Base-by-base conservation (phyloP, 2,797 vertebrate genomes). In the Propithecus perrieri region DNA sequence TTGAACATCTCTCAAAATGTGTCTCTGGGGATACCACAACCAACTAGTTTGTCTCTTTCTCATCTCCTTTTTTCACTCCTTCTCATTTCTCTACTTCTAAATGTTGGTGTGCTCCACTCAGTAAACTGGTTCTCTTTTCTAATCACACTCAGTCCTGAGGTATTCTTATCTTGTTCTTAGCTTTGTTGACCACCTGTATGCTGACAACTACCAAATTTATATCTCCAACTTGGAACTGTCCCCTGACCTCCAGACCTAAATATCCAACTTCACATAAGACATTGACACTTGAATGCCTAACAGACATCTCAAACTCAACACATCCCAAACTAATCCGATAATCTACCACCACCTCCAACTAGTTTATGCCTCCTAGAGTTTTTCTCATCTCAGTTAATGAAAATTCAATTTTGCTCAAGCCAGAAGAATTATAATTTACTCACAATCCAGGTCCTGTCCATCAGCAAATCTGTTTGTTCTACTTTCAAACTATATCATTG, bases 371-470 rank as follows among this genome's bases (percentile, higher is more conserved):
- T 81, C 26, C 20, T 91, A 9, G 4, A 65, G 20, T 55, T 78
- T 78, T 89, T 81, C 11, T 12, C 12, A 38, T 8, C 53, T 85
- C 38, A 69, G 10, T 81, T 71, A 75, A 72, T 38, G 63, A 78
- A 93, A 85, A 43, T 20, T 85, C 35, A 71, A 13, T 63, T 88
- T 15, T 38, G 1, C 24, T 78, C 11, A 75, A 65, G 20, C 38
- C 72, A 79, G 89, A 88, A 94, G 46, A 80, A 57, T 53, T 90
- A 7, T 74, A n/a, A 72, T 95, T 92, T 61, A 59, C 20, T 81
- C 20, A 74, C 10, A 91, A 13, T 2, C 48, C 35, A 93, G 30
- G 61, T 46, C 7, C 15, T 59, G 5, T 59, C 59, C 33, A 43
- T 59, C 28, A 24, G 46, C 35, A 83, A 89, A 85, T 69, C n/a